Conservation (phyloP, 2,113 vertebrate species). For the Vidua macroura region DNA sequence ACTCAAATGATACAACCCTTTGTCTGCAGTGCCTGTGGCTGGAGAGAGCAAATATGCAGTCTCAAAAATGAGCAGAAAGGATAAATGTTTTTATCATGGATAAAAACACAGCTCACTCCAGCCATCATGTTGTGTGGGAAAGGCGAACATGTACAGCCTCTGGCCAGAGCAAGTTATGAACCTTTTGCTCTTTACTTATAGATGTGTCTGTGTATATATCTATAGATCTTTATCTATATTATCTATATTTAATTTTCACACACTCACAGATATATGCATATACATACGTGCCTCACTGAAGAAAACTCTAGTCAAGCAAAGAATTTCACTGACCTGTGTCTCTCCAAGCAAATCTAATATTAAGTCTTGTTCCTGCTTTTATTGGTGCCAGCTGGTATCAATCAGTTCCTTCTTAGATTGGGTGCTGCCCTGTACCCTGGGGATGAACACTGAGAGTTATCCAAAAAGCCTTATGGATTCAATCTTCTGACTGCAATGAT, state of each 20-base stretch:
- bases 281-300: not conserved
- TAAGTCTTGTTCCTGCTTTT: not conserved
- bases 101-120: not conserved
- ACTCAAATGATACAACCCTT: not conserved
- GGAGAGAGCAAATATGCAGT: not conserved
- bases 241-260: fast-evolving
- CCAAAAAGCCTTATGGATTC: not conserved
- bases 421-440: not conserved
- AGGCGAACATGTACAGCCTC: not conserved
- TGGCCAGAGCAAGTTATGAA: not conserved
- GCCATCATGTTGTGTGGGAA: not conserved
- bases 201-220: not conserved
- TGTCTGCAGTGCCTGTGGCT: not conserved
- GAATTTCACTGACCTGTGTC: not conserved
- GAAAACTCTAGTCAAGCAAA: not conserved
- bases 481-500: not conserved
- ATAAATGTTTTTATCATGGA: not conserved
- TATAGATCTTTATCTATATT: fast-evolving
- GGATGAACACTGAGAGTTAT: not conserved
- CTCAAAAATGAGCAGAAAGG: not conserved
- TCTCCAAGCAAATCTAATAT: not conserved
- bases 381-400: not conserved
- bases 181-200: not conserved
- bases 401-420: not conserved
- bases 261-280: fast-evolving